Conservation (phyloP, 1,140 invertebrate species). For the Nylanderia fulva region DNA sequence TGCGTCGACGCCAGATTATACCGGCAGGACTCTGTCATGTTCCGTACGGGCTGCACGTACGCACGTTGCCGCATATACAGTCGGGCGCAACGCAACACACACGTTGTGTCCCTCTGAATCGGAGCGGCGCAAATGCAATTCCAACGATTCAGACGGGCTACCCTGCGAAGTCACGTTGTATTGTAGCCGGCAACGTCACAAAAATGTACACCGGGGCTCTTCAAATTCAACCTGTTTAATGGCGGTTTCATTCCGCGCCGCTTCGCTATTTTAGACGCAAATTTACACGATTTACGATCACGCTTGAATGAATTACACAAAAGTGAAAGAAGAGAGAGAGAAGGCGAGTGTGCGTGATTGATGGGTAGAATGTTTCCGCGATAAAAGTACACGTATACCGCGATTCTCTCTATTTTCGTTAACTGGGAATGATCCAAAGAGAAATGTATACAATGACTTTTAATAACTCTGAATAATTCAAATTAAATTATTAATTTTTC, state of each 20-base stretch:
- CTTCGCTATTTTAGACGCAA: slow-evolving; percentile 17
- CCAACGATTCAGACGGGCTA: slow-evolving; percentile 46
- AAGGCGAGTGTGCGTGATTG: background rate
- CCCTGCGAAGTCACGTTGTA: slow-evolving; percentile 47
- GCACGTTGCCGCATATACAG: background rate
- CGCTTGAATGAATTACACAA: background rate
- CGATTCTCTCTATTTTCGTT: background rate
- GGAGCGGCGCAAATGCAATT: slow-evolving; percentile 64
- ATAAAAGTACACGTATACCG: background rate
- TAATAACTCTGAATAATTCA: background rate
- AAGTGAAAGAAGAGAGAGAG: background rate
- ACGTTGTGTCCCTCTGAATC: slow-evolving; percentile 24
- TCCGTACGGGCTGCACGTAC: slow-evolving; percentile 34
- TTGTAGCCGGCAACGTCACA: slow-evolving; percentile 35
- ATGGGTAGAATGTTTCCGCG: background rate
- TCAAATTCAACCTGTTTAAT: slow-evolving; percentile 17
- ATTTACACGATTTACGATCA: background rate
- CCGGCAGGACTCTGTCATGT: slow-evolving; percentile 63
- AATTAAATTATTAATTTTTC: background rate
- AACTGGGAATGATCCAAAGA: background rate
- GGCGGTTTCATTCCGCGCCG: slow-evolving; percentile 17
- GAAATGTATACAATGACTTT: background rate
- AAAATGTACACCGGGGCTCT: slow-evolving; percentile 22
- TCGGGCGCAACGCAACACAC: background rate
- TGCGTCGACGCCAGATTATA: slow-evolving; percentile 70